Conservation (phyloP, 2,113 vertebrate species). For the Onychorhynchus coronatus region DNA sequence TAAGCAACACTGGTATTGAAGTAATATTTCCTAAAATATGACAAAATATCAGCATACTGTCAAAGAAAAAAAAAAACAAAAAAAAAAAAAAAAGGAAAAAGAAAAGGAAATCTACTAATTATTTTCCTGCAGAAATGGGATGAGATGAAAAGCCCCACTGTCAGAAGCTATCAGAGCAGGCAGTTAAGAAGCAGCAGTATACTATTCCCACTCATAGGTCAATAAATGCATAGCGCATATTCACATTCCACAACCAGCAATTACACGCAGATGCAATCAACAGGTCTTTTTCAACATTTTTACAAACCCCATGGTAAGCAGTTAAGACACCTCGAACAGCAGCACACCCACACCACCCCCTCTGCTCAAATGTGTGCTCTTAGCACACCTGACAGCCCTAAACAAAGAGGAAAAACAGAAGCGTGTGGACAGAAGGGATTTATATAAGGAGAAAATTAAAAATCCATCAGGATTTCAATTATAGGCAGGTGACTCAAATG, state of each 20-base stretch:
- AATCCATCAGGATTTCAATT: not conserved
- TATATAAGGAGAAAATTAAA: not conserved
- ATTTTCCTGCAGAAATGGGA: not conserved
- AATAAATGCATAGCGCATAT: constrained; percentile 37
- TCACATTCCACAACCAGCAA: constrained; percentile 12
- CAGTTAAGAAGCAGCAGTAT: constrained; percentile 21
- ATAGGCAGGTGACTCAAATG: not conserved
- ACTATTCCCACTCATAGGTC: constrained; percentile 38
- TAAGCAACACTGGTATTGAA: not conserved
- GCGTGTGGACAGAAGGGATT: not conserved
- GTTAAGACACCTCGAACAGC: not conserved
- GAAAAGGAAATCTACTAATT: not conserved
- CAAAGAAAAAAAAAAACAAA: not conserved
- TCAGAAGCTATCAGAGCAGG: not conserved
- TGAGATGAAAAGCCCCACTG: not conserved
- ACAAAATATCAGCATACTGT: not conserved
- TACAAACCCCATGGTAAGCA: not conserved
- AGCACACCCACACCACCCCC: not conserved
- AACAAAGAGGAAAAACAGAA: not conserved
- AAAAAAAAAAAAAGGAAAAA: no score
- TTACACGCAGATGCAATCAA: constrained; percentile 44
- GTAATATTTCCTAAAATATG: not conserved
- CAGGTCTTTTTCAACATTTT: constrained; percentile 29
- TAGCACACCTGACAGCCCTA: not conserved
- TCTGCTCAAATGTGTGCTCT: not conserved